Conservation (phyloP, 2,888 invertebrate genomes). For the Neria commutata region DNA sequence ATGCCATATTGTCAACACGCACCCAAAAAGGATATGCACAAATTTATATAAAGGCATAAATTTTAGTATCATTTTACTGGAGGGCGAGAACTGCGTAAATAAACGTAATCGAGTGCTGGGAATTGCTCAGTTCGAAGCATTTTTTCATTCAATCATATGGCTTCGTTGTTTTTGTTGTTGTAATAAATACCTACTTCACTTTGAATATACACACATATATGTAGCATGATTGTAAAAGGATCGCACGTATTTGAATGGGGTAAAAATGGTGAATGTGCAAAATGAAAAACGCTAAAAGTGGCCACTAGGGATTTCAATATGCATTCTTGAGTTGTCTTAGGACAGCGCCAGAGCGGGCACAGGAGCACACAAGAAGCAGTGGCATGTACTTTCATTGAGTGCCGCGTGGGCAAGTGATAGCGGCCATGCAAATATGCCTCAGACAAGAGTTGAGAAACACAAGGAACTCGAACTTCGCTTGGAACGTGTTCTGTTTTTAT, state of each 20-base stretch:
- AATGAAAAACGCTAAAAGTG: slow-evolving; percentile 4
- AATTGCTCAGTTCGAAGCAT: slow-evolving; percentile 19
- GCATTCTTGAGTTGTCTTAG: not conserved
- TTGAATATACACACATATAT: not conserved
- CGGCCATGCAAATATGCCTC: too few relatives aligned
- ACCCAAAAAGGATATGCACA: too few relatives aligned
- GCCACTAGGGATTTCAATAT: slow-evolving; percentile 2
- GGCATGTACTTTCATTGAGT: too few relatives aligned
- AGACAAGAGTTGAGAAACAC: too few relatives aligned
- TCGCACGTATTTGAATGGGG: not conserved
- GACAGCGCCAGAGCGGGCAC: not conserved
- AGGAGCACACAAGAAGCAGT: not conserved
- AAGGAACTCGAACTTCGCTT: not conserved
- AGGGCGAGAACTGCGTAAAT: slow-evolving; percentile 9
- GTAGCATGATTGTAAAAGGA: too few relatives aligned
- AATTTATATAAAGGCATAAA: too few relatives aligned
- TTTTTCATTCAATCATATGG: too few relatives aligned
- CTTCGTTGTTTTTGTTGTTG: not conserved
- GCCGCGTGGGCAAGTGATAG: too few relatives aligned
- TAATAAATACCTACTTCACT: too few relatives aligned
- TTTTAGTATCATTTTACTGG: too few relatives aligned
- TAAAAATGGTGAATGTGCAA: not conserved
- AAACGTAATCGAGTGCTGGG: slow-evolving; percentile 13
- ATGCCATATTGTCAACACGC: too few relatives aligned
- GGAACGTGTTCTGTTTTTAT: not conserved